These are phyloP conservation scores for Loxodonta africana DNA, from an alignment of 2,113 vertebrate species.

Conservation along the genomic window DNA sequence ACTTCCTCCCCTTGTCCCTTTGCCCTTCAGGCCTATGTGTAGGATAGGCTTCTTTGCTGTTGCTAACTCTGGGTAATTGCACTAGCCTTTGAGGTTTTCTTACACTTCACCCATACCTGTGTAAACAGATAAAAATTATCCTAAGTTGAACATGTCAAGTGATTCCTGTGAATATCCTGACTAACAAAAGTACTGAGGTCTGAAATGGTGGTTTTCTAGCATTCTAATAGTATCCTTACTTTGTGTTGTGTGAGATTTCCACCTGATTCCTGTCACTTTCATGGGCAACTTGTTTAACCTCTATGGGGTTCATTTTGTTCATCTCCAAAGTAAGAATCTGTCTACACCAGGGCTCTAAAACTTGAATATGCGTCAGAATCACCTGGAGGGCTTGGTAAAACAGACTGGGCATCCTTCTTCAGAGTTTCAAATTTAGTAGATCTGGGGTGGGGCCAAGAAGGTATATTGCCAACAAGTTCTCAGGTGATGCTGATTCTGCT, in stretches of 20 bases:
- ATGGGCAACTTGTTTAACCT: not conserved
- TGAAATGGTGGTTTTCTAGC: not conserved
- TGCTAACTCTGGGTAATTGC: not conserved
- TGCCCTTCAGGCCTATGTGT: not conserved
- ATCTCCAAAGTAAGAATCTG: not conserved
- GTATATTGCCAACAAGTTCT: no score
- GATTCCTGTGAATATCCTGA: not conserved
- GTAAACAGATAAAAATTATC: not conserved
- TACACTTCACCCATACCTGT: not conserved
- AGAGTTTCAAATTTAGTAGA: no score
- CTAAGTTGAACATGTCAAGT: not conserved
- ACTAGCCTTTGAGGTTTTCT: not conserved
- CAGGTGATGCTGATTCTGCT: not conserved
- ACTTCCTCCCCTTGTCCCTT: not conserved
- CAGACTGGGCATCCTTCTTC: no score
- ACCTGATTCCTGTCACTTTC: not conserved
- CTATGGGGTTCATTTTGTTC: not conserved
- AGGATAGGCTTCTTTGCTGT: not conserved
- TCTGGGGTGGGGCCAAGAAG: no score
- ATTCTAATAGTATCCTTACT: not conserved
- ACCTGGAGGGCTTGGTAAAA: not conserved
- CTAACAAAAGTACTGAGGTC: not conserved
- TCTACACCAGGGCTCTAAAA: not conserved
- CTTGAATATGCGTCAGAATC: not conserved
- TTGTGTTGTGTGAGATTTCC: not conserved